Base-by-base conservation (phyloP, 2,113 vertebrate species). In the Pardalotus punctatus region DNA sequence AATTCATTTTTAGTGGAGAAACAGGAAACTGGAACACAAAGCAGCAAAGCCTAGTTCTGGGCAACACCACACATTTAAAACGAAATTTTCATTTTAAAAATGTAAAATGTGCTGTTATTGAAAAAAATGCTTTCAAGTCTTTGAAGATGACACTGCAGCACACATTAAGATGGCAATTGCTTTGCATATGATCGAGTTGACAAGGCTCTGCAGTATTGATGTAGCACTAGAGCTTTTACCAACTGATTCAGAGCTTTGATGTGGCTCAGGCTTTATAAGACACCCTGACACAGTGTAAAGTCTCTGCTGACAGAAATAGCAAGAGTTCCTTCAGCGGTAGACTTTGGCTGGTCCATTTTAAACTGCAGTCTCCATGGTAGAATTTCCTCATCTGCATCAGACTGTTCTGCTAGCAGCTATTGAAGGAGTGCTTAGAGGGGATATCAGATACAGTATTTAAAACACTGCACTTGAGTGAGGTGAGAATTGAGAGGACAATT, bases 211-310 rank as follows among this genome's bases (percentile, higher is more conserved):
- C 67, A 51, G 38, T 56, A 88, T 0, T 87, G 65, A 66, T 89
- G 56, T 14, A 91, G 53, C 57, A 60, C 40, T 57, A 38, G 29
- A 70, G 62, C 43, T 83, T 81, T 64, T 82, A 88, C 19, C 6
- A 48, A 22, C 72, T 80, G 64, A 65, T 78, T 84, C 84, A 64
- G 7, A 67, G 76, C 86, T 70, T 62, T 88, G 67, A 93, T 94
- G 93, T n/a, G 64, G 56, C 62, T 95, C 90, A 93, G 86, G 77
- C 73, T 95, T 86, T 51, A 28, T 23, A 51, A 86, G 88, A 80
- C 54, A 87, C 70, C 53, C 50, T 43, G 48, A 84, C 82, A 72
- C 25, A 90, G 65, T 5, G 40, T 38, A 80, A 36, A 28, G 25
- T 66, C 85, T 81, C 79, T 74, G 72, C 50, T 38, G 74, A 88